Percentiles rank a stretch among this genome's conserved stretches.
phyloP scores from a whole-genome alignment of 2,888 invertebrate species.

The Prenolepis imparis region DNA sequence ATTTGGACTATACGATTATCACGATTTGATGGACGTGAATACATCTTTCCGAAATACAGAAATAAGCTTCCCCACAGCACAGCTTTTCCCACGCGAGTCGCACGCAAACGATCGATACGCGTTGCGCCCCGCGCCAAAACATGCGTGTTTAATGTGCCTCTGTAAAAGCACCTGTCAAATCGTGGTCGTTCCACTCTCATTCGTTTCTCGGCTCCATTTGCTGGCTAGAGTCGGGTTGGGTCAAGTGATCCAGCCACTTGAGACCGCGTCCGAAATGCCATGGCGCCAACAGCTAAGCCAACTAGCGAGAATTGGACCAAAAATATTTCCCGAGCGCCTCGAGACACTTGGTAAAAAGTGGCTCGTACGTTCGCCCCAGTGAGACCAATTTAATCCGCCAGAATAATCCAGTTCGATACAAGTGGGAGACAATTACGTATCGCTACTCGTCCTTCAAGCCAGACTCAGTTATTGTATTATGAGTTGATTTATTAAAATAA shows the following conservation, averaged over 20 bases:
- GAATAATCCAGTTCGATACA: conserved; percentile 32
- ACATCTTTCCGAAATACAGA: conserved; percentile 11
- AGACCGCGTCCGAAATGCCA: conserved; percentile 70
- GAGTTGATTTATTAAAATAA: neutral
- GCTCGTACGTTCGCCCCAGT: conserved; percentile 18
- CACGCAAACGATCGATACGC: conserved; percentile 52
- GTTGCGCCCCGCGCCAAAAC: conserved; percentile 46
- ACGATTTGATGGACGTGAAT: neutral
- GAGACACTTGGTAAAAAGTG: conserved; percentile 36
- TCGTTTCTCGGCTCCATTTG: conserved; percentile 53
- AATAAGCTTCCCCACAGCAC: conserved; percentile 35
- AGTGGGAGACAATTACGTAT: conserved; percentile 15
- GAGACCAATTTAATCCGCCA: conserved; percentile 37
- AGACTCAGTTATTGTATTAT: neutral
- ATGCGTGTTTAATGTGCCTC: conserved; percentile 40
- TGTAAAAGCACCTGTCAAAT: conserved; percentile 59
- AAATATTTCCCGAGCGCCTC: conserved; percentile 52
- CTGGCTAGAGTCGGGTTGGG: conserved; percentile 68
- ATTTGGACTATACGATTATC: neutral
- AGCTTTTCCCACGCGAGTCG: conserved; percentile 52
- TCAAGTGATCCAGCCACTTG: conserved; percentile 76
- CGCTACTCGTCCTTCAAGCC: neutral
- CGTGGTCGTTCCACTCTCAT: conserved; percentile 53
- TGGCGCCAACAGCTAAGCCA: conserved; percentile 58
- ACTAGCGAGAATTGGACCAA: conserved; percentile 52